Evolutionary conservation across 1,140 invertebrate species (phyloP).

Genomic region (Chlorops oryzae): DNA sequence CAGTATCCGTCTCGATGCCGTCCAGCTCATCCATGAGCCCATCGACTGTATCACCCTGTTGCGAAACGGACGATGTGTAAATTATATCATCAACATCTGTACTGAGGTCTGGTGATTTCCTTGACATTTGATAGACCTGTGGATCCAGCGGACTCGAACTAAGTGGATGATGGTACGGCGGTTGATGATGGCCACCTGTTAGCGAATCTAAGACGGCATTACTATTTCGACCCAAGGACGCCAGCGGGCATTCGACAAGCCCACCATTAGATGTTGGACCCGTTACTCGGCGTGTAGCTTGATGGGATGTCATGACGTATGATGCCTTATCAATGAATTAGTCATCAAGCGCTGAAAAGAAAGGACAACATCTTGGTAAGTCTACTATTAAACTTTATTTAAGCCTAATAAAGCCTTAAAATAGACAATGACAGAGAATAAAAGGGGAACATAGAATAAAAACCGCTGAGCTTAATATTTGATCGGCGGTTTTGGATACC

Average conservation of each 20-base stretch:
- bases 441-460: too few species aligned
- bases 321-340: too few species aligned
- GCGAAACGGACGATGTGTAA: constrained; percentile 12
- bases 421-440: too few species aligned
- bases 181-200: constrained; percentile 21
- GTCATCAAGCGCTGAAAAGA: too few species aligned
- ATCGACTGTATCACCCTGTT: constrained; percentile 12
- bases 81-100: constrained; percentile 28
- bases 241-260: constrained; percentile 54
- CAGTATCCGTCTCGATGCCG: constrained; percentile 11
- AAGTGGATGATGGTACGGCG: constrained; percentile 45
- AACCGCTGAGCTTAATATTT: too few species aligned
- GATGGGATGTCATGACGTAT: constrained; percentile 34
- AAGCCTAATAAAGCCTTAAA: too few species aligned
- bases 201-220: constrained; percentile 44
- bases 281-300: constrained; percentile 34
- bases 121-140: constrained; percentile 47
- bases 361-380: too few species aligned
- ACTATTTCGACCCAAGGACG: constrained; percentile 53
- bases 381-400: too few species aligned
- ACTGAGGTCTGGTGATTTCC: constrained; percentile 43
- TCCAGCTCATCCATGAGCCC: constrained; percentile 10
- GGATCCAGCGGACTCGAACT: constrained; percentile 49
- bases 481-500: too few species aligned
- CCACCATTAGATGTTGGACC: constrained; percentile 23